These are phyloP conservation scores for Chironomus striatipennis DNA, from an alignment of 1,140 invertebrate genomes.

Conservation along the genomic window DNA sequence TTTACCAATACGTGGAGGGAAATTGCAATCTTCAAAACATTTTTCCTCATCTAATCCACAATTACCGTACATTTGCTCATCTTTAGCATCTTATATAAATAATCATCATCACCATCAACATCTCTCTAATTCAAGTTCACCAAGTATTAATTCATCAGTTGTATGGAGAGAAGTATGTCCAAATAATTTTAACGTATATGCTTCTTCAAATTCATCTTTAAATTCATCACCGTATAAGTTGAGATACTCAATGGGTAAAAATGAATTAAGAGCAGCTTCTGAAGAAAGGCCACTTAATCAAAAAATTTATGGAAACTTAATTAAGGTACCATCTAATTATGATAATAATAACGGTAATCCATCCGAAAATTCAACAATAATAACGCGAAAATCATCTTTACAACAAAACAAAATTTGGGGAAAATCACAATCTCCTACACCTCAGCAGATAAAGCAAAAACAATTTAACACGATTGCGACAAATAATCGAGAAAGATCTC, in stretches of 20 bases:
- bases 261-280: conserved; percentile 35
- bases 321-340: not conserved
- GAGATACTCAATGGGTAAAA: conserved; percentile 16
- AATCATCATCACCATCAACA: conserved; percentile 30
- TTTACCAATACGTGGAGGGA: conserved; percentile 39
- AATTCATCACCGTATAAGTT: conserved; percentile 34
- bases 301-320: conserved; percentile 16
- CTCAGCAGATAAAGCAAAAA: conserved; percentile 21
- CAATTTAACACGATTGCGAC: not conserved
- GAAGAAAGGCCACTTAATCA: conserved; percentile 35
- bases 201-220: conserved; percentile 36
- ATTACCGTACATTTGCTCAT: conserved; percentile 32
- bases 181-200: conserved; percentile 40
- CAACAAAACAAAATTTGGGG: conserved; percentile 4
- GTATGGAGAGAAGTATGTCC: conserved; percentile 41
- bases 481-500: conserved; percentile 26
- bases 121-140: conserved; percentile 29
- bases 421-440: conserved; percentile 29
- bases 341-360: not conserved
- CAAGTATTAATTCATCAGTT: conserved; percentile 38
- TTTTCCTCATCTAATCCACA: conserved; percentile 32
- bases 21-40: conserved; percentile 40
- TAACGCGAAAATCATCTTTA: not conserved
- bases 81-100: conserved; percentile 27
- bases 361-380: not conserved